Percentiles rank a stretch among this genome's conserved stretches.
These are phyloP conservation scores for Cuniculus paca DNA, from an alignment of 2,797 vertebrate species.

Conservation along the genomic window DNA sequence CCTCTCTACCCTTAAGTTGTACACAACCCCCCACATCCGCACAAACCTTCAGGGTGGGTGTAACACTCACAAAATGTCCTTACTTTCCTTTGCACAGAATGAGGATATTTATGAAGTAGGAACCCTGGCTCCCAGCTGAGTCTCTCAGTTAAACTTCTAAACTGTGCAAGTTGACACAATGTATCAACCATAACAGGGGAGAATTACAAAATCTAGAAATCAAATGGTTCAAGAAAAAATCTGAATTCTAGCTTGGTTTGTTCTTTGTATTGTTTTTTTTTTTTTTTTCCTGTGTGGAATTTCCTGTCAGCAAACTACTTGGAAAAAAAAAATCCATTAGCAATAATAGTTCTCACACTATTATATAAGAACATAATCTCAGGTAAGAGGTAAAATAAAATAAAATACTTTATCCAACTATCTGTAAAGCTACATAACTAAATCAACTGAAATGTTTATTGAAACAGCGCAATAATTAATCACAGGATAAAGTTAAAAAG, in stretches of 20 bases:
- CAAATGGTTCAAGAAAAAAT: neutral
- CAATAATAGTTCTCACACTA: neutral
- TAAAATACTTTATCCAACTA: neutral
- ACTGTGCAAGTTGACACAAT: too few relatives aligned
- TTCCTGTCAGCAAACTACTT: neutral
- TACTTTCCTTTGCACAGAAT: too few relatives aligned
- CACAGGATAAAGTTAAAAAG: constrained; percentile 9
- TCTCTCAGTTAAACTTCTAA: too few relatives aligned
- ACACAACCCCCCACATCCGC: too few relatives aligned
- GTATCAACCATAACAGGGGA: too few relatives aligned
- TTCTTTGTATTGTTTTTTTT: neutral
- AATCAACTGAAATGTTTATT: constrained; percentile 48
- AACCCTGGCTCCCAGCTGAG: too few relatives aligned
- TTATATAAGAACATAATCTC: neutral
- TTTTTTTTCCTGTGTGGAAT: neutral
- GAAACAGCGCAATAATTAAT: constrained; percentile 2
- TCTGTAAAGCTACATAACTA: constrained; percentile 16
- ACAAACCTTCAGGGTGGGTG: too few relatives aligned
- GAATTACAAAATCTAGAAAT: neutral
- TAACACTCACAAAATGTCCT: too few relatives aligned
- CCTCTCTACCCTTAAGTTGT: too few relatives aligned
- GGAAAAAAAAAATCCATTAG: neutral
- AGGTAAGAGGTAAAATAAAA: neutral
- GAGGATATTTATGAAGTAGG: too few relatives aligned
- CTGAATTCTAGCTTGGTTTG: neutral